Base-by-base conservation (phyloP, 2,888 invertebrate genomes). In the Heteromyza rotundicornis region DNA sequence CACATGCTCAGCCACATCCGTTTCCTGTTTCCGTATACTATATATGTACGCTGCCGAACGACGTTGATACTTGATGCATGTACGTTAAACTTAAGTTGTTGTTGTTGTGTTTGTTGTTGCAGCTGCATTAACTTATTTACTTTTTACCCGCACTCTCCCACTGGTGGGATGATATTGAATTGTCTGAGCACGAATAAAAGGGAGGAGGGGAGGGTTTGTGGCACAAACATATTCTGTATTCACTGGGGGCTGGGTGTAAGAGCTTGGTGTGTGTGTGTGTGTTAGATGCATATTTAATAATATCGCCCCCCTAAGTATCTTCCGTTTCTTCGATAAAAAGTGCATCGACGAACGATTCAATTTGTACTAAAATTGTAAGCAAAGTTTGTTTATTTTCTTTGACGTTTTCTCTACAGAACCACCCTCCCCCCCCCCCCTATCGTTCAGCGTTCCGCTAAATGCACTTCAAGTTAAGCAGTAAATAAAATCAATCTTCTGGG, bases 21-120 rank as follows among this genome's bases (percentile, higher is more conserved):
- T n/a, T 7, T 40, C n/a, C 8, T 3, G 10, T 27, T 27, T 7
- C 27, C 10, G 27, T 10, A 5, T 7, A 27, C 5, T 5, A 7
- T 5, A 10, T 27, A n/a, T 40, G 5, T 40, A 40, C 40, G 5
- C 27, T 40, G 40, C 14, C 40, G 40, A 10, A n/a, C 3, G 40
- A 10, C 14, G 40, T 10, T 40, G 8, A 40, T 32, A 32, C n/a
- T n/a, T n/a, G 32, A 5, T 32, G 32, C 5, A 32, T 8, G 32
- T 32, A 32, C 12, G 32, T 40, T 40, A n/a, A 40, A 40, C 5
- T 3, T 40, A n/a, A n/a, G 40, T 14, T 40, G 40, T 40, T 40
- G 64, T 27, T 62, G 49, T 35, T 55, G 51, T 54, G 62, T 64
- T 57, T 66, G 63, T 61, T 59, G 65, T 52, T 59, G 51, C 32